A percentile compares a stretch with the other conserved stretches of the same genome.
phyloP scores from a whole-genome alignment of 2,113 vertebrate species.

The Progne subis region DNA sequence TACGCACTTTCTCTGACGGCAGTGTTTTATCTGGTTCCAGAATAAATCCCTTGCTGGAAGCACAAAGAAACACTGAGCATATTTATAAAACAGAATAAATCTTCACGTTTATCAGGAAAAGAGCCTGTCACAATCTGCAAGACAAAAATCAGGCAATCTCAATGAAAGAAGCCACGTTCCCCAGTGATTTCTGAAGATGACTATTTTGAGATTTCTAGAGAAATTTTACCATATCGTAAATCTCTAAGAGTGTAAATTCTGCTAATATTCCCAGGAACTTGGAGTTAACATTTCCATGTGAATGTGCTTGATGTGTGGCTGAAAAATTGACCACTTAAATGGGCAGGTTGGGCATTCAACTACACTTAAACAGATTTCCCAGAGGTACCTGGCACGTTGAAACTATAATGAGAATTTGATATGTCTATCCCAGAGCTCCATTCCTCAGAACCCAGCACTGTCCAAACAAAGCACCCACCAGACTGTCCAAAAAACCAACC shows the following conservation, averaged over 20 bases:
- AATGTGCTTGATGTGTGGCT: neutral
- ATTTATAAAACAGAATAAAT: neutral
- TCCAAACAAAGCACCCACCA: neutral
- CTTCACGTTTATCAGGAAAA: neutral
- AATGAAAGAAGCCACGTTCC: neutral
- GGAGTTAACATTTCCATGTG: neutral
- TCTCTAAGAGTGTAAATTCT: neutral
- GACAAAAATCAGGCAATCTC: neutral
- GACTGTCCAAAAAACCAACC: neutral
- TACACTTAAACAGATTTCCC: neutral
- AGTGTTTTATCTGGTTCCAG: neutral
- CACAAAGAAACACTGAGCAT: neutral
- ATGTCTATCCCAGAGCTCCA: neutral
- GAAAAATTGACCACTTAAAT: neutral
- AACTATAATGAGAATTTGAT: neutral
- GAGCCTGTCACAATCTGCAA: neutral
- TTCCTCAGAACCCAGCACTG: neutral
- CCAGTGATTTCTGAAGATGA: fast-evolving
- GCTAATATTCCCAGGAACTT: neutral
- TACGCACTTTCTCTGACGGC: neutral
- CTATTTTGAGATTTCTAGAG: conserved; percentile 4
- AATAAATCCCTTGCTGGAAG: neutral
- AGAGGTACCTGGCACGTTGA: neutral
- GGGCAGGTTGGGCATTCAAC: neutral
- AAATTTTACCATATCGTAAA: neutral